phyloP scores from a whole-genome alignment of 2,888 invertebrate species.

The Allacma fusca region DNA sequence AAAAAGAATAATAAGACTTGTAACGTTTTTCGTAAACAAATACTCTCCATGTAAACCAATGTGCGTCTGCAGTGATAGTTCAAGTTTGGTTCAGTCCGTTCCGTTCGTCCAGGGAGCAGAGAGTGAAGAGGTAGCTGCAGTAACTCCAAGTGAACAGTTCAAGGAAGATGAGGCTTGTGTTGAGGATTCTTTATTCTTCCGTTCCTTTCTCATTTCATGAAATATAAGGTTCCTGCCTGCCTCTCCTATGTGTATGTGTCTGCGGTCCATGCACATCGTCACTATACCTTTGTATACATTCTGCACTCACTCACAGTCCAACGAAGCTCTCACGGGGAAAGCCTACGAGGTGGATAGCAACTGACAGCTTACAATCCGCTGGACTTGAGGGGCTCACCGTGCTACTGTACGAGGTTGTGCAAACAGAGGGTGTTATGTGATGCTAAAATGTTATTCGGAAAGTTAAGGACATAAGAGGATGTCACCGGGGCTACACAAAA shows the following conservation, averaged over 20 bases:
- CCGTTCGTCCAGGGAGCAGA: conserved; percentile 1
- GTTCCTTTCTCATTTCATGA: conserved; percentile 8
- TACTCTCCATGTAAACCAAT: background rate
- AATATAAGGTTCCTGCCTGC: background rate
- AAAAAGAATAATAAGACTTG: conserved; percentile 6
- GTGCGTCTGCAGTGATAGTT: background rate
- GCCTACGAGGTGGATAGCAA: no score
- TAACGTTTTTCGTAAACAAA: conserved; percentile 3
- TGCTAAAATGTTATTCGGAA: no score
- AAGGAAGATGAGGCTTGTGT: conserved; percentile 12
- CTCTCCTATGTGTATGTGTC: background rate
- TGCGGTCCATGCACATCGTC: no score
- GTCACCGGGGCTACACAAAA: no score
- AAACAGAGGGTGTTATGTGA: no score
- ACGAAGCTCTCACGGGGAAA: no score
- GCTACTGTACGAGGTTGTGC: no score
- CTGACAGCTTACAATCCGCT: no score
- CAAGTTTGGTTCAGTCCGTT: conserved; percentile 3
- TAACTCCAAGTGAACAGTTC: background rate
- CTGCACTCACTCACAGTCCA: no score
- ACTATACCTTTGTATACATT: no score
- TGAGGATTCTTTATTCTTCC: conserved; percentile 16
- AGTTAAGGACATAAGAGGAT: no score
- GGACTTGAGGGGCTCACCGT: no score
- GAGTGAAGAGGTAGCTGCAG: background rate